Evolutionary conservation across 2,888 invertebrate genomes (phyloP).

Genomic region (Lasioglossum calceatum): DNA sequence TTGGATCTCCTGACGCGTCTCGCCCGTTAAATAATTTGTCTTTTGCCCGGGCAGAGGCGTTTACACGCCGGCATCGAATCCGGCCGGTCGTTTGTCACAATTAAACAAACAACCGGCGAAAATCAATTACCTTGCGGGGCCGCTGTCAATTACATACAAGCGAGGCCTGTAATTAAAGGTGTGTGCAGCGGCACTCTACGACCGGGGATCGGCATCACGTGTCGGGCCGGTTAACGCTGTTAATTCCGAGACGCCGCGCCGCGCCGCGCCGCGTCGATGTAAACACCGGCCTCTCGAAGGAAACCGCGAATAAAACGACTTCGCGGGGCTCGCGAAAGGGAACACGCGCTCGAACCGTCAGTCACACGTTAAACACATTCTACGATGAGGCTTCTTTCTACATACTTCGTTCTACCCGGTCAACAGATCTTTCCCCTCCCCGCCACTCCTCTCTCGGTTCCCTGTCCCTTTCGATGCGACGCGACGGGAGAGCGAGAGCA

Average conservation of each 20-base stretch:
- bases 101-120: conserved; percentile 15
- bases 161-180: conserved; percentile 36
- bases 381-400: background rate
- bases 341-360: conserved; percentile 31
- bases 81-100: conserved; percentile 11
- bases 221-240: conserved; percentile 2
- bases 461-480: background rate
- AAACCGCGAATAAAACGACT: conserved; percentile 28
- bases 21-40: conserved; percentile 12
- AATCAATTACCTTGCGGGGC: conserved; percentile 22
- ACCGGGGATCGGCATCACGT: conserved; percentile 11
- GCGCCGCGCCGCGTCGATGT: background rate
- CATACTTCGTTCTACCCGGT: too few relatives aligned
- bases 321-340: conserved; percentile 18
- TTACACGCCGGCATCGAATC: background rate
- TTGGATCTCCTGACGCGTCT: background rate
- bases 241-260: conserved; percentile 10
- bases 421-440: background rate
- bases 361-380: conserved; percentile 32
- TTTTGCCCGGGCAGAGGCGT: background rate
- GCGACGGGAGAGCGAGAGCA: background rate
- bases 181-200: background rate
- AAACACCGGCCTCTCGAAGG: conserved; percentile 10
- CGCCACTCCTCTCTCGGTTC: background rate
- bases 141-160: conserved; percentile 23